Conservation (phyloP, 2,888 invertebrate genomes). For the Aromia moschata region DNA sequence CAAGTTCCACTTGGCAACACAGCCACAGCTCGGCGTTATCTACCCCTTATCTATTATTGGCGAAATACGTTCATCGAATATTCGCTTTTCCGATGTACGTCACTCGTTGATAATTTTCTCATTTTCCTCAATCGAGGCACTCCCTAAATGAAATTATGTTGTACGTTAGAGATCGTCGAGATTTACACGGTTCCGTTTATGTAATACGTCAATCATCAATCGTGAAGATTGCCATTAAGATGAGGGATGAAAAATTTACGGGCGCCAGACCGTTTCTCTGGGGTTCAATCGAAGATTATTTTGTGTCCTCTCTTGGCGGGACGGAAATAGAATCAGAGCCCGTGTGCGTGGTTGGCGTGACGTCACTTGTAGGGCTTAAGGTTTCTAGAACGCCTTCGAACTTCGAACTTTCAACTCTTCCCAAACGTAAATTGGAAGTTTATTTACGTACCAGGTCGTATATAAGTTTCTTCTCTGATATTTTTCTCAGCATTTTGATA, state of each 20-base stretch:
- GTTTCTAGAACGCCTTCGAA: background rate
- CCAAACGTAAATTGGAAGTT: too few species aligned
- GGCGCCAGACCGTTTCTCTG: background rate
- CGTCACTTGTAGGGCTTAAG: background rate
- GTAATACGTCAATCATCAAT: too few species aligned
- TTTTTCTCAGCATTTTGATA: too few species aligned
- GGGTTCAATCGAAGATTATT: background rate
- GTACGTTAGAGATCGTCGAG: too few species aligned
- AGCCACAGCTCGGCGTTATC: conserved; percentile 4
- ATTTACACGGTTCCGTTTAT: too few species aligned
- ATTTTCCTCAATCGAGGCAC: too few species aligned
- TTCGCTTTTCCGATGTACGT: conserved; percentile 15
- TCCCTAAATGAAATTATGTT: too few species aligned
- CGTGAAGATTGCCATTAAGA: too few species aligned
- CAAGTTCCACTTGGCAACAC: conserved; percentile 9
- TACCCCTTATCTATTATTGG: conserved; percentile 13
- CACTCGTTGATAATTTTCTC: conserved; percentile 17
- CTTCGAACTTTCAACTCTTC: background rate
- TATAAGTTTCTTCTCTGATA: too few species aligned
- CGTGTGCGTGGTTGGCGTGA: background rate
- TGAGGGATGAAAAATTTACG: background rate
- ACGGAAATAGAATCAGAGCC: background rate
- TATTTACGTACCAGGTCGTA: too few species aligned
- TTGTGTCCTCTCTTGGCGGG: background rate
- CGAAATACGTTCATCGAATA: conserved; percentile 21